A percentile compares a stretch with the other conserved stretches of the same genome.
Evolutionary conservation across 2,888 invertebrate genomes (phyloP).

Genomic region (Galeruca laticollis): DNA sequence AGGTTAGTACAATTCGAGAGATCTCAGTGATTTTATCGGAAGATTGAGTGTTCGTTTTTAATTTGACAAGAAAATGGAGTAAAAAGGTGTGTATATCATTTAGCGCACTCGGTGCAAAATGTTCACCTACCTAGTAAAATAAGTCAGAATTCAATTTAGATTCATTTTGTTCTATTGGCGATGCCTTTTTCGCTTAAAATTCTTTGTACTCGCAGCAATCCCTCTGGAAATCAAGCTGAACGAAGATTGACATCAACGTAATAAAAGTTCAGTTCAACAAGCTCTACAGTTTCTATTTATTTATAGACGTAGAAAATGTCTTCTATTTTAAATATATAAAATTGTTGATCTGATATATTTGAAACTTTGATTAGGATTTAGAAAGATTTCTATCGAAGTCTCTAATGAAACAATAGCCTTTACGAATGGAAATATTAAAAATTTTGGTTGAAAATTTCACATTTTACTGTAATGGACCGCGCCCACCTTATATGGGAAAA

Average conservation of each 20-base stretch:
- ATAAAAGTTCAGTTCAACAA: conserved; percentile 27
- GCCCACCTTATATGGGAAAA: too few relatives aligned
- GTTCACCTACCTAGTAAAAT: not conserved
- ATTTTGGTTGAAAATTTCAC: too few relatives aligned
- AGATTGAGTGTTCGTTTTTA: too few relatives aligned
- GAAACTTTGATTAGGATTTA: too few relatives aligned
- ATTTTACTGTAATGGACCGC: too few relatives aligned
- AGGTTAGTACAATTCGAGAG: too few relatives aligned
- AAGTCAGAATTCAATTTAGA: conserved; percentile 25
- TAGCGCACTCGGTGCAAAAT: not conserved
- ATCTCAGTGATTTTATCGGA: too few relatives aligned
- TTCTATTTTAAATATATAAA: not conserved
- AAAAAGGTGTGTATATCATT: not conserved
- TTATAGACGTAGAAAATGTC: not conserved
- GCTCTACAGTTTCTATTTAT: conserved; percentile 16
- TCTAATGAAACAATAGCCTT: too few relatives aligned
- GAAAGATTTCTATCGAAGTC: too few relatives aligned
- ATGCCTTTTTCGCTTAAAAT: conserved; percentile 28
- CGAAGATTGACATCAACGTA: conserved; percentile 27
- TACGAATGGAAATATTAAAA: too few relatives aligned
- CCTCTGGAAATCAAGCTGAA: conserved; percentile 27
- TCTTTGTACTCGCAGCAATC: conserved; percentile 22
- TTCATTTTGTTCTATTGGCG: conserved; percentile 25
- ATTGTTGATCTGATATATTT: too few relatives aligned
- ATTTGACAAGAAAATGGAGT: too few relatives aligned